Evolutionary conservation across 2,113 vertebrate species (phyloP).

Genomic region (Psittacus erithacus): DNA sequence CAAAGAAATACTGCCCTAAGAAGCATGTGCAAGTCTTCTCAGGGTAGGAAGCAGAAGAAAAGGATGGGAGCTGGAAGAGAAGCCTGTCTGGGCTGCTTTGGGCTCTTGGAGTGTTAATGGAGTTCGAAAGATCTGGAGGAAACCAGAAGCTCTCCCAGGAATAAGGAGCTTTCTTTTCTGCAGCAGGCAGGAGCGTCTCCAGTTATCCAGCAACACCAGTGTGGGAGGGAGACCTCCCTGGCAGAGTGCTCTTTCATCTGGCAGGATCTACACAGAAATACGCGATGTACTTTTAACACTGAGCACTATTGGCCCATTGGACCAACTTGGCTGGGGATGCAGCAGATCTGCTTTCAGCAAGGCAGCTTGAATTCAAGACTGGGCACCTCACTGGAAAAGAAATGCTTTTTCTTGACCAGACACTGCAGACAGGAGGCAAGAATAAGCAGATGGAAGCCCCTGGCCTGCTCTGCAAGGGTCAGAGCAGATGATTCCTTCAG

Average conservation of each 20-base stretch:
- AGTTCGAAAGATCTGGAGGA: neutral
- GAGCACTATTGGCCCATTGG: neutral
- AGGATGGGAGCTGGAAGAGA: neutral
- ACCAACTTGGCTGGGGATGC: neutral
- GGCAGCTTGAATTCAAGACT: neutral
- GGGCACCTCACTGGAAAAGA: neutral
- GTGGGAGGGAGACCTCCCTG: slow-evolving; percentile 35
- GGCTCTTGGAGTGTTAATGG: neutral
- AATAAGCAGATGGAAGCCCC: neutral
- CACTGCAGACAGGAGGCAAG: neutral
- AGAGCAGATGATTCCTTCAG: neutral
- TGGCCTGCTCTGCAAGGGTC: neutral
- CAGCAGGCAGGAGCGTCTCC: neutral
- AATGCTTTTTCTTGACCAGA: neutral
- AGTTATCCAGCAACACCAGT: neutral
- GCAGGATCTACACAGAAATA: neutral
- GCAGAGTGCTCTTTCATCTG: slow-evolving; percentile 4
- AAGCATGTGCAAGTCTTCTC: neutral
- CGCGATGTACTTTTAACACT: neutral
- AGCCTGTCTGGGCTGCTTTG: neutral
- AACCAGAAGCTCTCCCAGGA: neutral
- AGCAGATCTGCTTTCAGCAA: neutral
- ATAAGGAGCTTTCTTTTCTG: neutral
- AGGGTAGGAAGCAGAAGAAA: neutral
- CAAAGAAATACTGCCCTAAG: neutral